Conservation (phyloP, 2,797 vertebrate genomes). For the Danio tinwini region DNA sequence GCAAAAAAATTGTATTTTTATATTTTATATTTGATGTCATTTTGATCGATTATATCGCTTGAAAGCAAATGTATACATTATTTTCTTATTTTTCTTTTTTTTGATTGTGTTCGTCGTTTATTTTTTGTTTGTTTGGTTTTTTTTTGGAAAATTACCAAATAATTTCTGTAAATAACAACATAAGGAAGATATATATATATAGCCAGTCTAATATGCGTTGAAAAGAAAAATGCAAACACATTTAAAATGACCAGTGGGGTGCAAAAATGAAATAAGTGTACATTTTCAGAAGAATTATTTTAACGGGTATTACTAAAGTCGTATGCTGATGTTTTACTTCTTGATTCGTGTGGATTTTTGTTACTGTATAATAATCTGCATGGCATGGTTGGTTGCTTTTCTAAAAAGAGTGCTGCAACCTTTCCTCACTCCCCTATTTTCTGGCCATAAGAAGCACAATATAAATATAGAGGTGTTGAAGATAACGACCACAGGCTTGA, state of each 20-base stretch:
- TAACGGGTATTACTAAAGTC: slow-evolving; percentile 67
- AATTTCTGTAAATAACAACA: slow-evolving; percentile 80
- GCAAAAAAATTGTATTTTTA: slow-evolving; percentile 59
- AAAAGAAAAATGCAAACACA: slow-evolving; percentile 55
- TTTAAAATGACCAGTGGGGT: slow-evolving; percentile 64
- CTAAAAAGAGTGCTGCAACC: slow-evolving; percentile 58
- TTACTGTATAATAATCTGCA: slow-evolving; percentile 75
- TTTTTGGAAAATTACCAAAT: slow-evolving; percentile 69
- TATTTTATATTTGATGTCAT: slow-evolving; percentile 56
- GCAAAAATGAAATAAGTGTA: slow-evolving; percentile 53
- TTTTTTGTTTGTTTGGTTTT: too few species aligned
- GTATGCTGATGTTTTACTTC: slow-evolving; percentile 60
- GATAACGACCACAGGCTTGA: not conserved
- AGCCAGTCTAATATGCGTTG: slow-evolving; percentile 74
- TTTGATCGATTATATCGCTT: slow-evolving; percentile 13
- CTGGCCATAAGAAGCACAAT: slow-evolving; percentile 28
- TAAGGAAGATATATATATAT: slow-evolving; percentile 70
- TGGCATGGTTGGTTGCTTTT: slow-evolving; percentile 79
- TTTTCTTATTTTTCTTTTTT: slow-evolving; percentile 49
- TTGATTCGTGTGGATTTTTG: slow-evolving; percentile 69
- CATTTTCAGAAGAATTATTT: slow-evolving; percentile 71
- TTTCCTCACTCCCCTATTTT: slow-evolving; percentile 45
- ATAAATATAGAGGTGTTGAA: not conserved
- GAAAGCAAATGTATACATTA: slow-evolving; percentile 39
- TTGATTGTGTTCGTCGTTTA: not conserved